Evolutionary conservation across 1,140 invertebrate species (phyloP).

Genomic region (Anastatus disparis): DNA sequence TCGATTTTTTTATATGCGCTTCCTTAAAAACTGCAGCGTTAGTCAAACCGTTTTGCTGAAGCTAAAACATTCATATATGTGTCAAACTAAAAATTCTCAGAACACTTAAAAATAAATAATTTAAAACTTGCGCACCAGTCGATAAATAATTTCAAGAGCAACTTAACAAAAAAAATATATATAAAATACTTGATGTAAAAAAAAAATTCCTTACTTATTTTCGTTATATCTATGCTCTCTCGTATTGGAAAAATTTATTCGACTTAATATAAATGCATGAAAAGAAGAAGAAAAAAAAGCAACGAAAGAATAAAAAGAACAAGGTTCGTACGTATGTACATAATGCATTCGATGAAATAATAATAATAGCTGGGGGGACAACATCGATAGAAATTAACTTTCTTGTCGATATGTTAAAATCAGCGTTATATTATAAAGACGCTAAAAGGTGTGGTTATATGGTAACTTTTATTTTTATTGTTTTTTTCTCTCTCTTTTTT

Average conservation of each 20-base stretch:
- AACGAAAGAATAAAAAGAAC: neutral
- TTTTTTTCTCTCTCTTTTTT: too few relatives aligned
- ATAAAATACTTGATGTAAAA: too few relatives aligned
- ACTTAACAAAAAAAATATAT: slow-evolving; percentile 14
- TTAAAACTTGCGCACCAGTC: slow-evolving; percentile 21
- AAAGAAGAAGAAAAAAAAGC: too few relatives aligned
- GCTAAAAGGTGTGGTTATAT: neutral
- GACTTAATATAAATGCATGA: too few relatives aligned
- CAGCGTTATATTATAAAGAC: slow-evolving; percentile 12
- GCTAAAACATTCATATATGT: neutral
- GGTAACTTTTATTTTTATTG: too few relatives aligned
- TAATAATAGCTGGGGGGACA: too few relatives aligned
- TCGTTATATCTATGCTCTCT: too few relatives aligned
- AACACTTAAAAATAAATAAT: slow-evolving; percentile 7
- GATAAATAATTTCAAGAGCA: slow-evolving; percentile 24
- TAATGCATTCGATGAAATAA: neutral
- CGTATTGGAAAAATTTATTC: slow-evolving; percentile 8
- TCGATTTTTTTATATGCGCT: too few relatives aligned
- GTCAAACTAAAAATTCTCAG: neutral
- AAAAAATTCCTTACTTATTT: too few relatives aligned
- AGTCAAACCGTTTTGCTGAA: neutral
- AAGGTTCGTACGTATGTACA: neutral
- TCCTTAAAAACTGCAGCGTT: too few relatives aligned
- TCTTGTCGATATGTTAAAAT: neutral
- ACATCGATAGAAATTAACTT: slow-evolving; percentile 27